phyloP scores from a whole-genome alignment of 2,888 invertebrate species.

The Choreutis nemorana region DNA sequence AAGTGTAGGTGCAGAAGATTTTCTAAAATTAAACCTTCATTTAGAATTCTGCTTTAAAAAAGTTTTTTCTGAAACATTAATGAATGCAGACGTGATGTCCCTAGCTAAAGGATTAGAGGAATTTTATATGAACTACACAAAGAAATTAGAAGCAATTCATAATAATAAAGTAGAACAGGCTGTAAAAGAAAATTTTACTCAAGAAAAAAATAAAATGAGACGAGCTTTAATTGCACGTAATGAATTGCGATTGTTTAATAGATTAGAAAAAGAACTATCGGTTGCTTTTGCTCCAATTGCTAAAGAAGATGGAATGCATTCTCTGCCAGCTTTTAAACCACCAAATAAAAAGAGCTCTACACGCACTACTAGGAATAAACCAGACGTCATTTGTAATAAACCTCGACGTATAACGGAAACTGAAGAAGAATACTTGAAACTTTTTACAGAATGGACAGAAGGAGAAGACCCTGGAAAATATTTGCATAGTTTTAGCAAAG shows the following conservation, averaged over 20 bases:
- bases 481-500: constrained; percentile 19
- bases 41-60: constrained; percentile 72
- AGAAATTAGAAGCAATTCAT: constrained; percentile 64
- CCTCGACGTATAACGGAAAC: constrained; percentile 22
- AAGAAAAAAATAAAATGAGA: constrained; percentile 54
- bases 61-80: constrained; percentile 64
- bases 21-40: constrained; percentile 64
- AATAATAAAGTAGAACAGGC: constrained; percentile 56
- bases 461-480: constrained; percentile 36
- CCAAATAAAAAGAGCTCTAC: background rate
- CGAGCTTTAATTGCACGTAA: constrained; percentile 64
- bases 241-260: constrained; percentile 60
- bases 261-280: constrained; percentile 47
- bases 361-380: background rate
- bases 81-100: constrained; percentile 56
- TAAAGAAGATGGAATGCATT: constrained; percentile 6
- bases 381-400: background rate
- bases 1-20: constrained; percentile 59
- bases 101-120: constrained; percentile 69
- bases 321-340: background rate
- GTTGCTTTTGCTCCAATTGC: constrained; percentile 34
- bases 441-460: constrained; percentile 50
- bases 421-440: constrained; percentile 38
- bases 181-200: constrained; percentile 54
- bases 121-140: constrained; percentile 54